phyloP scores from a whole-genome alignment of 2,888 invertebrate genomes.

The Nematopogon swammerdamellus region DNA sequence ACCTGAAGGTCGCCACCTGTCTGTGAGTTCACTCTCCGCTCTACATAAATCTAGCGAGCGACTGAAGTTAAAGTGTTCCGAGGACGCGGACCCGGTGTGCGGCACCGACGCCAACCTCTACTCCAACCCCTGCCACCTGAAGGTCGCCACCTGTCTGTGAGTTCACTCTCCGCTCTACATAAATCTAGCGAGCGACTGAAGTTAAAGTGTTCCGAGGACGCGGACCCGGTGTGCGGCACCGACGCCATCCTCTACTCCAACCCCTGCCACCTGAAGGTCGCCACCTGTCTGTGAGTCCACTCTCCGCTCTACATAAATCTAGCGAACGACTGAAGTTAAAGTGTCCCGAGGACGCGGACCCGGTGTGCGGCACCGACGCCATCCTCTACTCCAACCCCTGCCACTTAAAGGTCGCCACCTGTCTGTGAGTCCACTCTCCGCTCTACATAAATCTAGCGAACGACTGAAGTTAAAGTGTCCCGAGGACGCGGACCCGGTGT shows the following conservation, averaged over 20 bases:
- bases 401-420: slow-evolving; percentile 77
- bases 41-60: slow-evolving; percentile 61
- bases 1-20: slow-evolving; percentile 79
- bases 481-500: slow-evolving; percentile 68
- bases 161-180: too few species aligned
- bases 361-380: slow-evolving; percentile 87
- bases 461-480: slow-evolving; percentile 74
- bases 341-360: slow-evolving; percentile 66
- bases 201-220: slow-evolving; percentile 64
- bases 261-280: slow-evolving; percentile 78
- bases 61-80: slow-evolving; percentile 67
- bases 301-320: too few species aligned
- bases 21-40: too few species aligned
- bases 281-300: slow-evolving; percentile 83
- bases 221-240: slow-evolving; percentile 83
- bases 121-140: slow-evolving; percentile 77
- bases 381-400: slow-evolving; percentile 82
- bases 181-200: slow-evolving; percentile 66
- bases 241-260: slow-evolving; percentile 83
- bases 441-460: too few species aligned
- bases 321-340: slow-evolving; percentile 75
- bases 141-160: slow-evolving; percentile 81
- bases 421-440: slow-evolving; percentile 75
- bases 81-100: slow-evolving; percentile 74
- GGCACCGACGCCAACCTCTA: slow-evolving; percentile 87